Conservation (phyloP, 2,113 vertebrate species). For the Alexandromys fortis region DNA sequence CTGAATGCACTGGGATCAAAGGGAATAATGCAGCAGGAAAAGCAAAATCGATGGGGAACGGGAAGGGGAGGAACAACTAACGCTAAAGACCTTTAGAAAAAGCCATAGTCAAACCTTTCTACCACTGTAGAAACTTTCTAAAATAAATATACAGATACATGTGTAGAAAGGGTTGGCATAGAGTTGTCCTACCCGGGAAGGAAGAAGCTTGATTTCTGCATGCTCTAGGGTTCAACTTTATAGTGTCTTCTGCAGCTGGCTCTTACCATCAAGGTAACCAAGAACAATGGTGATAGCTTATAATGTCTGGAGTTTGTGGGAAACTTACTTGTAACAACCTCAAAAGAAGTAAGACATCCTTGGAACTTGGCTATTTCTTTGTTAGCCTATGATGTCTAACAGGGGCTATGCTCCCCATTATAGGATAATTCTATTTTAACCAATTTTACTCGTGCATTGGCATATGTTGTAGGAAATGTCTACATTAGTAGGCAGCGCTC, state of each 20-base stretch:
- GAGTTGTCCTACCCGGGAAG: background rate
- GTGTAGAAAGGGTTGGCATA: background rate
- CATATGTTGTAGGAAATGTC: background rate
- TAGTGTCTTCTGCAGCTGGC: background rate
- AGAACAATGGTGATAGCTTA: background rate
- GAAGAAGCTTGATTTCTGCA: background rate
- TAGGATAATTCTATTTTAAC: background rate
- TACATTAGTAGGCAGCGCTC: background rate
- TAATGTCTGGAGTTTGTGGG: background rate
- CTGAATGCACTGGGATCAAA: background rate
- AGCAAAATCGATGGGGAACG: background rate
- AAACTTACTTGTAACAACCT: background rate
- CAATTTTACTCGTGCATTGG: background rate
- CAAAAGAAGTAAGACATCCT: background rate
- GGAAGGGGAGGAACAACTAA: background rate
- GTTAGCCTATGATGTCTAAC: background rate
- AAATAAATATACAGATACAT: background rate
- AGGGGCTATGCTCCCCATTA: background rate
- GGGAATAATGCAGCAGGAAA: background rate
- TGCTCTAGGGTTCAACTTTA: background rate
- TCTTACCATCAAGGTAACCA: background rate
- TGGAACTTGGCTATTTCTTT: background rate
- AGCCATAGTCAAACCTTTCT: background rate
- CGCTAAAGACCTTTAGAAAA: background rate
- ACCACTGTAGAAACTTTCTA: background rate